A percentile compares a stretch with the other conserved stretches of the same genome.
phyloP scores from a whole-genome alignment of 2,113 vertebrate genomes.

The Sitta europaea region DNA sequence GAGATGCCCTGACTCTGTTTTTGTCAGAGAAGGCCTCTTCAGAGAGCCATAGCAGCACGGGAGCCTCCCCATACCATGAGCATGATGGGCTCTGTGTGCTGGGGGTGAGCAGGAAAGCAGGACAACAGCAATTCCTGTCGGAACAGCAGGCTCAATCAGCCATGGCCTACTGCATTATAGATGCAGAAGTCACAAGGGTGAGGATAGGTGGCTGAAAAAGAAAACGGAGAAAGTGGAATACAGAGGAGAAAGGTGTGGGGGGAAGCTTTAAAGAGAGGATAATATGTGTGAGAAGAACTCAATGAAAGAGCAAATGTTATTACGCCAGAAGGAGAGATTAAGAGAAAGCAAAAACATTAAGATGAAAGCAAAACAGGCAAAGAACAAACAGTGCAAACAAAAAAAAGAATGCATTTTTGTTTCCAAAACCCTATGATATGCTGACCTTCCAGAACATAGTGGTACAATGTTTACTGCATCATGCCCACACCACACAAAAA shows the following conservation, averaged over 20 bases:
- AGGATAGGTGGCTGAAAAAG: not conserved
- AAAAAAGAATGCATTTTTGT: not conserved
- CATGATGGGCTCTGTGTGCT: not conserved
- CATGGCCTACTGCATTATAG: not conserved
- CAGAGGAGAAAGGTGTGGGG: not conserved
- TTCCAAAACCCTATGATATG: not conserved
- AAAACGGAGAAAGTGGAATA: not conserved
- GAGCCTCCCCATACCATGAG: not conserved
- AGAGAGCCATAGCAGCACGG: not conserved
- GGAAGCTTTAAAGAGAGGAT: not conserved
- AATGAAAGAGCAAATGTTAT: not conserved
- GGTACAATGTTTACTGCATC: not conserved
- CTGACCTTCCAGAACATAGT: not conserved
- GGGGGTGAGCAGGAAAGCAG: not conserved
- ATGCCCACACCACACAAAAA: not conserved
- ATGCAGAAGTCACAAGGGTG: not conserved
- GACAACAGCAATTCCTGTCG: not conserved
- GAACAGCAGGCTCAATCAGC: not conserved
- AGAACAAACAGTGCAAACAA: not conserved
- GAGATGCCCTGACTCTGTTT: not conserved
- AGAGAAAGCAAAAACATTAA: not conserved
- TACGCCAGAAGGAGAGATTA: not conserved
- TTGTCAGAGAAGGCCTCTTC: not conserved
- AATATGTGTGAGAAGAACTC: rapidly evolving
- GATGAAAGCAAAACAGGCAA: not conserved